Conservation (phyloP, 2,113 vertebrate genomes). For the Geococcyx californianus region DNA sequence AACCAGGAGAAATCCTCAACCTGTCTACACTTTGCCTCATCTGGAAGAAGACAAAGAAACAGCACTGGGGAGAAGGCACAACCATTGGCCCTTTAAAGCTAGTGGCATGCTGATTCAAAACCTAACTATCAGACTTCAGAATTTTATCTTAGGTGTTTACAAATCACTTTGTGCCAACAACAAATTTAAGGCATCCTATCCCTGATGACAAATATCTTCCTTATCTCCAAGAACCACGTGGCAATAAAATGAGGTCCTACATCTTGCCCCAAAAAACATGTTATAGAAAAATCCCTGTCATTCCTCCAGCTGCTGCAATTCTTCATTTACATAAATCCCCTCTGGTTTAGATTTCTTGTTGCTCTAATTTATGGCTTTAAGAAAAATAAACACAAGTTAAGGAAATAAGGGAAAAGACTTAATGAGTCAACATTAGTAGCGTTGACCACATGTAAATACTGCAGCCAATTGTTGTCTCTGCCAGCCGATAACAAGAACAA, state of each 20-base stretch:
- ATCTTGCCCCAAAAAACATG: neutral
- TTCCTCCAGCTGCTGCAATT: neutral
- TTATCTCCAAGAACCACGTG: neutral
- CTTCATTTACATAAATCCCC: neutral
- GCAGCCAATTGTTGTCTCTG: neutral
- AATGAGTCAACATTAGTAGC: neutral
- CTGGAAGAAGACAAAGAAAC: neutral
- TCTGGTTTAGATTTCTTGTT: neutral
- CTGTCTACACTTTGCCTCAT: neutral
- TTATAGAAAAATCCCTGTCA: neutral
- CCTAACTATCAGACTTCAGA: neutral
- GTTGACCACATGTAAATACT: constrained; percentile 38
- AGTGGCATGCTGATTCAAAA: neutral
- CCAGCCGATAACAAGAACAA: constrained; percentile 3
- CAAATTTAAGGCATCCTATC: neutral
- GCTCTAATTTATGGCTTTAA: constrained; percentile 23
- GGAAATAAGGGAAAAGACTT: constrained; percentile 28
- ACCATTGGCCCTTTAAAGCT: neutral
- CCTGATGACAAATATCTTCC: neutral
- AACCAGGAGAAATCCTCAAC: neutral
- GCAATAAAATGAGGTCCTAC: neutral
- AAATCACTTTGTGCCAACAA: constrained; percentile 4
- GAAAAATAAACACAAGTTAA: constrained; percentile 23
- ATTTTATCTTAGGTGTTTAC: neutral
- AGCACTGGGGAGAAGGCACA: neutral